These are phyloP conservation scores for Drosophila biarmipes DNA, from an alignment of 1,140 invertebrate genomes.

Conservation along the genomic window DNA sequence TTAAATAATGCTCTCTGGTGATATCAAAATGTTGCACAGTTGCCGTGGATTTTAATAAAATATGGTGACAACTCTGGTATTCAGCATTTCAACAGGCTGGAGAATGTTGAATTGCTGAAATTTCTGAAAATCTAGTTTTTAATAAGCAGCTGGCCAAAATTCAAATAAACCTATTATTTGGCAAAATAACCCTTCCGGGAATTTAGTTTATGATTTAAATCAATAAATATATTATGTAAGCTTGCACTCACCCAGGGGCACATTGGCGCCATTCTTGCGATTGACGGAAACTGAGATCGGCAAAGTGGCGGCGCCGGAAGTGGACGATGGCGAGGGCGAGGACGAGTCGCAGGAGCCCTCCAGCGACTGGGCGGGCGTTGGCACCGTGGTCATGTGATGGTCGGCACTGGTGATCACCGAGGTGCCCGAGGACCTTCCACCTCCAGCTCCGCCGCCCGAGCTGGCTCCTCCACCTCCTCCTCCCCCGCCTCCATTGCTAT, in stretches of 20 bases:
- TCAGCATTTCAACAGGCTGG: no score
- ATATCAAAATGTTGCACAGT: no score
- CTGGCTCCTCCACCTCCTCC: constrained; percentile 2
- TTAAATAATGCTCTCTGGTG: no score
- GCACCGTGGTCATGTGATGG: constrained; percentile 77
- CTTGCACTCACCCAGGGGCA: constrained; percentile 73
- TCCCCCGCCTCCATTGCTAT: constrained; percentile 39
- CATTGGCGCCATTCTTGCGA: constrained; percentile 80
- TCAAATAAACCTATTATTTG: no score
- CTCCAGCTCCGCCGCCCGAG: constrained; percentile 11
- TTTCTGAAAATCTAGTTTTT: no score
- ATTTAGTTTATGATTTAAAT: neutral
- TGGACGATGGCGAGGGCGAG: constrained; percentile 82
- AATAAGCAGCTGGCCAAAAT: no score
- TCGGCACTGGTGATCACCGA: constrained; percentile 72
- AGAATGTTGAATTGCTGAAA: no score
- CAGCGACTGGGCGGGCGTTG: constrained; percentile 79
- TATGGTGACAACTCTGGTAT: no score
- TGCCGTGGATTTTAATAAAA: no score
- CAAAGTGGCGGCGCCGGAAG: constrained; percentile 73
- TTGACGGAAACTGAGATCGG: constrained; percentile 79
- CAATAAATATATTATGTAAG: no score
- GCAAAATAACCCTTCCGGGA: neutral
- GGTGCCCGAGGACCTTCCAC: constrained; percentile 26
- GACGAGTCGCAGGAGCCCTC: constrained; percentile 83